Percentiles rank a stretch among this genome's conserved stretches.
These are phyloP conservation scores for Diloba caeruleocephala DNA, from an alignment of 2,888 invertebrate genomes.

Conservation along the genomic window DNA sequence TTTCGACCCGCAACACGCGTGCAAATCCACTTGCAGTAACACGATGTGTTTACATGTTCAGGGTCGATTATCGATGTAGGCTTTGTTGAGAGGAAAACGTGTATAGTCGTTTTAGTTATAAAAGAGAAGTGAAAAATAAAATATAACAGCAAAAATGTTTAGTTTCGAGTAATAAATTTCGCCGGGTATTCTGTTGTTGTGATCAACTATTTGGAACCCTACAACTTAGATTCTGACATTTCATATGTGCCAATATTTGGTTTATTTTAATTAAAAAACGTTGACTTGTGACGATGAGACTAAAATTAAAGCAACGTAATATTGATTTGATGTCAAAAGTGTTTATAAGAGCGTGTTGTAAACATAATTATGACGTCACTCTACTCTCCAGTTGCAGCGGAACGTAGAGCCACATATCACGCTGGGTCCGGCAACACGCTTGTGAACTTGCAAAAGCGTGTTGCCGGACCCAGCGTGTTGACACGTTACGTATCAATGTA, in stretches of 20 bases:
- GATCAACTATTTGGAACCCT: too few relatives aligned
- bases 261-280: too few relatives aligned
- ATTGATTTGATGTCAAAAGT: too few relatives aligned
- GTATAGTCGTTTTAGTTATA: conserved; percentile 1
- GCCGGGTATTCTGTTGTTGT: too few relatives aligned
- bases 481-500: conserved; percentile 17
- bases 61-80: conserved; percentile 6
- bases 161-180: too few relatives aligned
- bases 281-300: too few relatives aligned
- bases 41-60: conserved; percentile 32
- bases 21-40: conserved; percentile 36
- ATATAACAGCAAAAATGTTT: conserved; percentile 12
- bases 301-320: too few relatives aligned
- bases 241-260: too few relatives aligned
- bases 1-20: conserved; percentile 21
- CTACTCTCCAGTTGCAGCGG: too few relatives aligned
- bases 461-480: conserved; percentile 19
- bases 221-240: too few relatives aligned
- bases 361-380: too few relatives aligned
- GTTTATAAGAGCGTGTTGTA: too few relatives aligned
- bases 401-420: conserved; percentile 28
- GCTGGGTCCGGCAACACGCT: conserved; percentile 15
- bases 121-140: background rate
- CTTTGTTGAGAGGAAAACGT: conserved; percentile 5
- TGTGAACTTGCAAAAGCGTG: conserved; percentile 38